Conservation (phyloP, 2,113 vertebrate genomes). For the Phyllopteryx taeniolatus region DNA sequence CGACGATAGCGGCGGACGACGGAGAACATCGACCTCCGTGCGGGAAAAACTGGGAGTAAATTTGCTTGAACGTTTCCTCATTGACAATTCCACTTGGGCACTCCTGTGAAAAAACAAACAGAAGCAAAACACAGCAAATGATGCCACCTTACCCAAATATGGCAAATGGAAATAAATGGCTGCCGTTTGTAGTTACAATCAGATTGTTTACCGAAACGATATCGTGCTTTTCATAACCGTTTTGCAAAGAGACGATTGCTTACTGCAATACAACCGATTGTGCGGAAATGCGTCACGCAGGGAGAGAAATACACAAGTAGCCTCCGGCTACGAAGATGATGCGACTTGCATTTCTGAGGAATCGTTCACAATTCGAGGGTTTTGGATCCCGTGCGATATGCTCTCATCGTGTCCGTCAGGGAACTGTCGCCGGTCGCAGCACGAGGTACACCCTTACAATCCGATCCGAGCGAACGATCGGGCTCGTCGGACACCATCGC, state of each 20-base stretch:
- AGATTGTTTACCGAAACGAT: background rate
- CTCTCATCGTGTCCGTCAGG: background rate
- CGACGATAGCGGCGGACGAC: background rate
- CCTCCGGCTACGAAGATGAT: background rate
- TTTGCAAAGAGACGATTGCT: background rate
- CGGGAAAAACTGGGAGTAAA: slow-evolving; percentile 97
- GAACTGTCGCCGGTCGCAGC: background rate
- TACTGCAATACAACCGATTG: background rate
- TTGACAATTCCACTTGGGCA: slow-evolving; percentile 93
- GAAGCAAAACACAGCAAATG: background rate
- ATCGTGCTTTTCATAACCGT: background rate
- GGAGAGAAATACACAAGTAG: background rate
- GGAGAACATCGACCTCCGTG: slow-evolving; percentile 83
- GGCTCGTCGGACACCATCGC: background rate
- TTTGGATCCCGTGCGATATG: background rate
- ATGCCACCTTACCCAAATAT: background rate
- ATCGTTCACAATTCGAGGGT: background rate
- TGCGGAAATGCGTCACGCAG: background rate
- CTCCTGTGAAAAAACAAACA: slow-evolving; percentile 73
- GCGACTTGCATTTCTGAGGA: background rate
- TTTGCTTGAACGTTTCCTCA: slow-evolving; percentile 96
- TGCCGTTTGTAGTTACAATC: background rate
- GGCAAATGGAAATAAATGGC: background rate
- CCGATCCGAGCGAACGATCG: background rate
- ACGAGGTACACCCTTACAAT: background rate